phyloP scores from a whole-genome alignment of 2,797 vertebrate genomes.

The Lacerta bilineata region DNA sequence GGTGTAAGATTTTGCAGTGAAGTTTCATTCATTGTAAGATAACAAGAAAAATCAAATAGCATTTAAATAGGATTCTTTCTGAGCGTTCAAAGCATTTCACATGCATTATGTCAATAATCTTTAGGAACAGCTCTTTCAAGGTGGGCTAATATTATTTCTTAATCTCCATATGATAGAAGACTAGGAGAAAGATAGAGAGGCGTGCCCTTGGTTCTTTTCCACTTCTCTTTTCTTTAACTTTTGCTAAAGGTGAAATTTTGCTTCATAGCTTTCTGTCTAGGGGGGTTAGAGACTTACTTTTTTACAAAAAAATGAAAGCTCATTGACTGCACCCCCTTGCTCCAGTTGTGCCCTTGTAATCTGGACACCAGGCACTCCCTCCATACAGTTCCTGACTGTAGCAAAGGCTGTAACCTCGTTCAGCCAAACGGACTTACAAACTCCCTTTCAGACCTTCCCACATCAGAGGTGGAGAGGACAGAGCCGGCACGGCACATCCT shows the following conservation, averaged over 20 bases:
- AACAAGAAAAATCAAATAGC: neutral
- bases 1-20: neutral
- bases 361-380: too few species aligned
- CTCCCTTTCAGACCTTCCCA: too few species aligned
- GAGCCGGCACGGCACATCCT: too few species aligned
- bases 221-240: neutral
- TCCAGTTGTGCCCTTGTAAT: too few species aligned
- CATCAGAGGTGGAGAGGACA: too few species aligned
- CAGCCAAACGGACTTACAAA: too few species aligned
- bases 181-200: neutral
- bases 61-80: neutral
- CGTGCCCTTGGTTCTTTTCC: neutral
- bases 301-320: too few species aligned
- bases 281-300: too few species aligned
- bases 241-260: neutral
- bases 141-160: neutral
- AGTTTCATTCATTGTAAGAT: neutral
- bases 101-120: neutral
- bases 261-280: neutral
- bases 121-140: neutral
- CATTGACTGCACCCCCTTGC: too few species aligned
- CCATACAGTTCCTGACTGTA: too few species aligned
- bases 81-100: neutral
- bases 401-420: too few species aligned
- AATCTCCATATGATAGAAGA: neutral